A percentile compares a stretch with the other conserved stretches of the same genome.
These are phyloP conservation scores for Melipona bicolor DNA, from an alignment of 2,888 invertebrate genomes.

Conservation along the genomic window DNA sequence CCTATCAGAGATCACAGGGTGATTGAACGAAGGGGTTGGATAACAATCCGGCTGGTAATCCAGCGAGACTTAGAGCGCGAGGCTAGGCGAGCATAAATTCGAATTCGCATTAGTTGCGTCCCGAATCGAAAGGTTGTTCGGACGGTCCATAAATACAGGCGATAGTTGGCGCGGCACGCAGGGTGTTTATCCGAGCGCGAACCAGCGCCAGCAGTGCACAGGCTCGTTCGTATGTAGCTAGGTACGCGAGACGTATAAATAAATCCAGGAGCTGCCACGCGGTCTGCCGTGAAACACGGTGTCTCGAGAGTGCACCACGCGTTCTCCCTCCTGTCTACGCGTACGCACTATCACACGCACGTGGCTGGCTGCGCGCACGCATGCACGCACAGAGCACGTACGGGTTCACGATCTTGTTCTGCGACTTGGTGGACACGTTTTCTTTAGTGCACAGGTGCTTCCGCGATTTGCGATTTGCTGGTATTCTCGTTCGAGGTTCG, in stretches of 20 bases:
- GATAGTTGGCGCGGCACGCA: slow-evolving; percentile 37
- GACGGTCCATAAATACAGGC: slow-evolving; percentile 48
- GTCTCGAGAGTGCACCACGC: slow-evolving; percentile 66
- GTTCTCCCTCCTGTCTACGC: slow-evolving; percentile 45
- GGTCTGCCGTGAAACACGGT: slow-evolving; percentile 80
- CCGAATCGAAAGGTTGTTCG: slow-evolving; percentile 53
- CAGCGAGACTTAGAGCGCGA: background rate
- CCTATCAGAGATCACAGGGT: background rate
- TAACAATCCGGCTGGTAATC: background rate
- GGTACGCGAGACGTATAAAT: slow-evolving; percentile 77
- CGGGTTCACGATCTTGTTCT: slow-evolving; percentile 47
- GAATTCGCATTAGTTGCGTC: slow-evolving; percentile 47
- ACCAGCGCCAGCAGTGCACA: slow-evolving; percentile 16
- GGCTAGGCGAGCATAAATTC: slow-evolving; percentile 35
- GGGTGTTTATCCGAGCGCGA: slow-evolving; percentile 57
- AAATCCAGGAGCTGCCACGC: slow-evolving; percentile 82
- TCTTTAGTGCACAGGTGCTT: slow-evolving; percentile 76
- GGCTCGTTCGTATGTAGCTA: slow-evolving; percentile 50
- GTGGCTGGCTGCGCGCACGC: background rate
- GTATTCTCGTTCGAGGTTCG: slow-evolving; percentile 58
- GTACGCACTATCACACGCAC: slow-evolving; percentile 17
- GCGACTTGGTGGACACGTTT: slow-evolving; percentile 59
- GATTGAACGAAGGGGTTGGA: background rate
- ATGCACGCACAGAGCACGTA: slow-evolving; percentile 10
- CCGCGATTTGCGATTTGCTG: slow-evolving; percentile 72